These are phyloP conservation scores for Spinibarbus caldwelli DNA, from an alignment of 2,797 vertebrate species.

Conservation along the genomic window DNA sequence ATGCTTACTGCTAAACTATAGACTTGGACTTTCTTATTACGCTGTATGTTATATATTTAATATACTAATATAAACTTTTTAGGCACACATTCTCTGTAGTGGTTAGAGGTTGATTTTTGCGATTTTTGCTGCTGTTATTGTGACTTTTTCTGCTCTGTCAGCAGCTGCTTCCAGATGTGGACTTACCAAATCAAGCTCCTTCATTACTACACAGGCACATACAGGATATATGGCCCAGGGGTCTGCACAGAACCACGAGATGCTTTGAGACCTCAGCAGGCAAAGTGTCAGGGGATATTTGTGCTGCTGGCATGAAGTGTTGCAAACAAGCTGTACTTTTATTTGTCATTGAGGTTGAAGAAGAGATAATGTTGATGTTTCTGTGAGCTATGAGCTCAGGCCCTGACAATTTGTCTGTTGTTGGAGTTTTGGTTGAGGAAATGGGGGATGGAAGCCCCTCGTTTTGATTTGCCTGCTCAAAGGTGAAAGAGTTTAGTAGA, in stretches of 20 bases:
- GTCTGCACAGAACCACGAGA: slow-evolving; percentile 9
- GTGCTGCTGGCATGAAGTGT: slow-evolving; percentile 28
- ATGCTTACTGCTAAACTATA: background rate
- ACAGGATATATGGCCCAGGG: slow-evolving; percentile 16
- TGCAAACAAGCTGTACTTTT: slow-evolving; percentile 18
- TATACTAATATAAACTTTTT: background rate
- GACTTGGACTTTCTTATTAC: background rate
- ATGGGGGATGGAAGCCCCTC: slow-evolving; percentile 37
- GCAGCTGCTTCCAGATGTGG: slow-evolving; percentile 54
- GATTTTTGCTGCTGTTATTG: slow-evolving; percentile 18
- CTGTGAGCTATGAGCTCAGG: slow-evolving; percentile 30
- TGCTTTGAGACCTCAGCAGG: slow-evolving; percentile 30
- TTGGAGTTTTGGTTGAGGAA: slow-evolving; percentile 37
- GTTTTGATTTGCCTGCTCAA: slow-evolving; percentile 40
- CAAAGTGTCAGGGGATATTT: slow-evolving; percentile 27
- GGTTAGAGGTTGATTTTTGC: slow-evolving; percentile 11
- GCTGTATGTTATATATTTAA: background rate
- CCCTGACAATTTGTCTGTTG: slow-evolving; percentile 44
- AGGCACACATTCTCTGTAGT: background rate
- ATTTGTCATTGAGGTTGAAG: background rate
- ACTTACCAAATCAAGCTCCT: slow-evolving; percentile 33
- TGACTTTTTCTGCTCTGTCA: slow-evolving; percentile 29
- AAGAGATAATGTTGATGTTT: slow-evolving; percentile 27
- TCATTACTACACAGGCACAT: slow-evolving; percentile 29
- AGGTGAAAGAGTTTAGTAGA: slow-evolving; percentile 30